Evolutionary conservation across 2,113 vertebrate species (phyloP), one percentile per base, ranked within the genome.

Genomic region (Mystacornis crossleyi): DNA sequence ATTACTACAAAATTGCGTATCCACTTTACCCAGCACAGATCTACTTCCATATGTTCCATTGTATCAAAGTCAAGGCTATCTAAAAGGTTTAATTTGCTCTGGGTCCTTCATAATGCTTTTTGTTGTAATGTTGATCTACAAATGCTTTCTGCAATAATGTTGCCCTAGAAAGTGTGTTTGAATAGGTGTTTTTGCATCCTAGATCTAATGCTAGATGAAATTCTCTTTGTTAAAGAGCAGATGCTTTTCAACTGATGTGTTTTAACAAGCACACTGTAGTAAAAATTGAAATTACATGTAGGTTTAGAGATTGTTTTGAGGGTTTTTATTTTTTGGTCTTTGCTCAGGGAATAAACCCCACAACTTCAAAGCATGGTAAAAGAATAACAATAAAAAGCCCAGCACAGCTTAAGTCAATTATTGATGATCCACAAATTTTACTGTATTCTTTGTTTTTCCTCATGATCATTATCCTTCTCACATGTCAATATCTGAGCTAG

Each of bases 81-180:
- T 88, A 72, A 91, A 92, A 95, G 73, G 86, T 95, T 94, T 96
- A 90, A 95, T 93, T 95, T 95, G 72, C 64, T 83, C n/a, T 79
- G 70, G 43, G 64, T 93, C 42, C 51, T 78, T 90, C 60, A 64
- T 95, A 95, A 74, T 88, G 60, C 51, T 79, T 94, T 97, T 91
- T 97, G 55, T 93, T 73, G 69, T 95, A 92, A 89, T 57, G 74
- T 83, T 89, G 89, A 95, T 86, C 50, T 96, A 45, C 31, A 85
- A 91, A 80, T 81, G 57, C 47, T 89, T 94, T 96, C 94, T 97
- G 77, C 33, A 55, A 60, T 95, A 88, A 65, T 54, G 19, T 88
- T 87, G 62, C 84, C 54, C 47, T 90, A 42, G 57, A 84, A 90
- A 87, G 62, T 45, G 19, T 23, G 24, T 77, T 94, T 67, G 77